Evolutionary conservation across 1,140 invertebrate genomes (phyloP).

Genomic region (Lamellibrachia luymesi): DNA sequence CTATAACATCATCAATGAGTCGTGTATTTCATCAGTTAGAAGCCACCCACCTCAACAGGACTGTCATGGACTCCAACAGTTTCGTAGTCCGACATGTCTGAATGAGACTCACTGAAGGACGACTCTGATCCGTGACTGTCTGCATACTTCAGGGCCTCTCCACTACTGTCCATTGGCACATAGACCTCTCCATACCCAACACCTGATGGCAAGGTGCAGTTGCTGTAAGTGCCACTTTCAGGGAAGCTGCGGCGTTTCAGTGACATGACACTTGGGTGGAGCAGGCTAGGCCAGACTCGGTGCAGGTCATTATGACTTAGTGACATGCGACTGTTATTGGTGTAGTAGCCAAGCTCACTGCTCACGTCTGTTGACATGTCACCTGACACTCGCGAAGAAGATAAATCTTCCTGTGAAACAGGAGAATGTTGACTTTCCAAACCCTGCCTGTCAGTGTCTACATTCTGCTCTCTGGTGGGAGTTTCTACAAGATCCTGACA

Average conservation of each 20-base stretch:
- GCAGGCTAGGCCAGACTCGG: not conserved
- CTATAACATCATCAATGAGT: not conserved
- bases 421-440: not conserved
- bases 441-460: not conserved
- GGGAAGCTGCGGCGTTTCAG: not conserved
- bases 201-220: not conserved
- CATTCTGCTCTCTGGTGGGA: not conserved
- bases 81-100: not conserved
- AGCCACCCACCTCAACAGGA: not conserved
- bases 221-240: not conserved
- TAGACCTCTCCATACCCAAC: not conserved
- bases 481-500: not conserved
- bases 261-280: not conserved
- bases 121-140: constrained; percentile 9
- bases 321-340: not conserved
- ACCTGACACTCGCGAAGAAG: not conserved
- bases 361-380: not conserved
- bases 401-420: not conserved
- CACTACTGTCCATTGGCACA: not conserved
- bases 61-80: not conserved
- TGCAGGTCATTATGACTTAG: not conserved
- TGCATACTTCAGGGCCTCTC: not conserved
- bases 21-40: not conserved
- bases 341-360: not conserved
- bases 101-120: constrained; percentile 10